These are phyloP conservation scores for Poeciliopsis infans DNA, from an alignment of 2,797 vertebrate species.

Conservation along the genomic window DNA sequence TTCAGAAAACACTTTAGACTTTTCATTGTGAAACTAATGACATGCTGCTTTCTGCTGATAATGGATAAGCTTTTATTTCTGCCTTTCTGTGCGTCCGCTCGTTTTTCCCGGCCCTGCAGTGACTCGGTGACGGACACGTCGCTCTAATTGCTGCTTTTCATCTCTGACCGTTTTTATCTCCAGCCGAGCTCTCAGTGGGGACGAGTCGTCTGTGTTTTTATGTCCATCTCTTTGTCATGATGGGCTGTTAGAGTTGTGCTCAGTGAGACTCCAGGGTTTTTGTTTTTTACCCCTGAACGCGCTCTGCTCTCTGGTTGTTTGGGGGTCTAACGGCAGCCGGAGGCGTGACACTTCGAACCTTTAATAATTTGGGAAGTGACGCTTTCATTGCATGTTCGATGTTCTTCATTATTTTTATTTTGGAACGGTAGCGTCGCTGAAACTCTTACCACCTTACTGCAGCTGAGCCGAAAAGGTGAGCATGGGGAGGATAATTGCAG, in stretches of 20 bases:
- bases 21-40: not conserved
- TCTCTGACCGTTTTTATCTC: constrained; percentile 44
- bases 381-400: constrained; percentile 3
- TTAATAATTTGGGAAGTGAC: constrained; percentile 37
- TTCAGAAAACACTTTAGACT: not conserved
- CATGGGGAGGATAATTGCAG: constrained; percentile 25
- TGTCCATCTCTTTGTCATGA: constrained; percentile 29
- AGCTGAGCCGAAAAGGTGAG: not conserved
- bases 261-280: constrained; percentile 45
- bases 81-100: not conserved
- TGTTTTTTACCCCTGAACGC: constrained; percentile 44
- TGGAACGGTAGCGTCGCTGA: not conserved
- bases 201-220: constrained; percentile 24
- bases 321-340: constrained; percentile 49
- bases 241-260: constrained; percentile 52
- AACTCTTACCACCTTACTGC: constrained; percentile 14
- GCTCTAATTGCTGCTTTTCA: constrained; percentile 59
- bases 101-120: constrained; percentile 23
- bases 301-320: constrained; percentile 18
- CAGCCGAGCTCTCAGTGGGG: constrained; percentile 35
- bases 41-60: not conserved
- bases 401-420: constrained; percentile 8
- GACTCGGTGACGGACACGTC: constrained; percentile 20
- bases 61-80: not conserved
- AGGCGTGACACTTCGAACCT: constrained; percentile 33